Evolutionary conservation across 1,140 invertebrate genomes (phyloP).

Genomic region (Drosophila nigromelanica): DNA sequence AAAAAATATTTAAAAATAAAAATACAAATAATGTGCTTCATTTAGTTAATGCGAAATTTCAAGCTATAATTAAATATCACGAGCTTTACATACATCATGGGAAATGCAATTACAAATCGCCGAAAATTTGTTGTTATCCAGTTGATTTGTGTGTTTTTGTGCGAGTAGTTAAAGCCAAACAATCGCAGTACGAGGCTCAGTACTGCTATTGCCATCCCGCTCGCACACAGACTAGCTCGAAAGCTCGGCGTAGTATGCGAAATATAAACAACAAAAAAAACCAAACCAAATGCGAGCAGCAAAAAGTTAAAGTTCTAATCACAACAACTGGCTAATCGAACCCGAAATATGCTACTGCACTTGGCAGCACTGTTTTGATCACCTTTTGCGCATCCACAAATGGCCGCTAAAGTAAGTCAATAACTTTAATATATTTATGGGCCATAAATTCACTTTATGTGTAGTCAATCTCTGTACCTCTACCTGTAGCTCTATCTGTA

Average conservation of each 20-base stretch:
- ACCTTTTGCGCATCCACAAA: slow-evolving; percentile 66
- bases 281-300: slow-evolving; percentile 35
- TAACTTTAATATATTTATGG: slow-evolving; percentile 24
- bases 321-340: slow-evolving; percentile 6
- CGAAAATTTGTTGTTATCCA: slow-evolving; percentile 19
- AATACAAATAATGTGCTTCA: too few species aligned
- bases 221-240: slow-evolving; percentile 38
- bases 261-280: slow-evolving; percentile 3
- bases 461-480: neutral
- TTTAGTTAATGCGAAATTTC: slow-evolving; percentile 6
- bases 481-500: slow-evolving; percentile 27
- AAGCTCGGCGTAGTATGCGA: slow-evolving; percentile 44
- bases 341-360: slow-evolving; percentile 50
- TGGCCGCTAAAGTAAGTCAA: slow-evolving; percentile 69
- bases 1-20: too few species aligned
- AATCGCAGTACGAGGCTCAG: slow-evolving; percentile 13
- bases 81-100: slow-evolving; percentile 4
- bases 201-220: slow-evolving; percentile 54
- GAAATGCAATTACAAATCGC: slow-evolving; percentile 13
- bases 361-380: slow-evolving; percentile 44
- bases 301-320: slow-evolving; percentile 32
- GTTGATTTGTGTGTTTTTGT: neutral
- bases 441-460: slow-evolving; percentile 28
- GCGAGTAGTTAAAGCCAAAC: neutral
- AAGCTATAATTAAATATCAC: slow-evolving; percentile 18